These are phyloP conservation scores for Eriosoma lanigerum DNA, from an alignment of 1,140 invertebrate genomes.

Conservation along the genomic window DNA sequence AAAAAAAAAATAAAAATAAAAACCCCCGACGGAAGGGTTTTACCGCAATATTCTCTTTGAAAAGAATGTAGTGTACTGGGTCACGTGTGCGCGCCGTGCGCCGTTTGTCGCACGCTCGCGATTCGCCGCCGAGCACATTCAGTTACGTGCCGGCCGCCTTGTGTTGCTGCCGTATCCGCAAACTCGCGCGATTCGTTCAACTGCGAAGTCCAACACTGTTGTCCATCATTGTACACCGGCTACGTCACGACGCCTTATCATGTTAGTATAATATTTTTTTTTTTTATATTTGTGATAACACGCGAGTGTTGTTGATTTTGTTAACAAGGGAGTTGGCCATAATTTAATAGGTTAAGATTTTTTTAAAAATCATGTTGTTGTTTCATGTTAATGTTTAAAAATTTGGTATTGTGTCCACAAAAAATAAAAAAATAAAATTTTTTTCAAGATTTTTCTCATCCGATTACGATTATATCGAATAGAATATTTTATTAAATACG, in stretches of 20 bases:
- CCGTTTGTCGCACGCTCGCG: conserved; percentile 32
- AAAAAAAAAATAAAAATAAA: conserved; percentile 33
- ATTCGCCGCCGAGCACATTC: conserved; percentile 22
- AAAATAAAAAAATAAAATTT: too few species aligned
- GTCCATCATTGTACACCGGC: neutral
- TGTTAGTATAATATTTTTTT: conserved; percentile 13
- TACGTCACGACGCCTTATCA: neutral
- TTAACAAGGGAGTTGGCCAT: too few species aligned
- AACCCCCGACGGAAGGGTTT: neutral
- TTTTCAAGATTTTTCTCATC: too few species aligned
- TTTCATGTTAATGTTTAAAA: too few species aligned
- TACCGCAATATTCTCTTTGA: neutral
- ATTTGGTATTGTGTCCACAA: too few species aligned
- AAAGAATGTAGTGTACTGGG: conserved; percentile 50
- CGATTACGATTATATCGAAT: too few species aligned
- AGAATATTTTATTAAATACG: too few species aligned
- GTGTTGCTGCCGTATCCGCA: conserved; percentile 23
- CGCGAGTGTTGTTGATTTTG: too few species aligned
- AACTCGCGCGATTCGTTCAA: neutral
- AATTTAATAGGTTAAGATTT: too few species aligned
- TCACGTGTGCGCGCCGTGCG: conserved; percentile 47
- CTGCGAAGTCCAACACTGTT: too few species aligned
- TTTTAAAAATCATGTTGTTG: too few species aligned
- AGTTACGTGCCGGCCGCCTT: conserved; percentile 46
- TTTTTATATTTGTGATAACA: too few species aligned